Base-by-base conservation (phyloP, 2,888 invertebrate species). In the Portevinia maculata region DNA sequence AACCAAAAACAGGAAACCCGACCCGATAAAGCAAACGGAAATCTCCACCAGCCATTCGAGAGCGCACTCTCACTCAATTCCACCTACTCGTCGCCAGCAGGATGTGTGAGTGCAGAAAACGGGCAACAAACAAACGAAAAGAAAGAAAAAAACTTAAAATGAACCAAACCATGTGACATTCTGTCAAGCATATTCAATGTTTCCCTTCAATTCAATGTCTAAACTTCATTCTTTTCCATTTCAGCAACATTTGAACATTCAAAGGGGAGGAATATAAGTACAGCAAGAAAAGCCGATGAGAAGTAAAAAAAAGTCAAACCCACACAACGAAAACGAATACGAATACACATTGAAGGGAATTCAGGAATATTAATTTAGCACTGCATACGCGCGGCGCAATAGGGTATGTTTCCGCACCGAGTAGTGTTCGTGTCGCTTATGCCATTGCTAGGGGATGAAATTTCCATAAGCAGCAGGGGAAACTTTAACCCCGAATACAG, bases 371-470 rank as follows among this genome's bases (percentile, higher is more conserved):
- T 37, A 13, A 37, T n/a, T 9, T 34, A 2, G 7, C 13, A 39
- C 13, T 3, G 6, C 8, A n/a, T n/a, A n/a, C n/a, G n/a, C n/a
- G n/a, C 39, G 13, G 13, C 8, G 13, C 5, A 7, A 46, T 21
- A 46, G 19, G 21, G 19, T 60, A 32, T 13, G 13, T 13, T 15
- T 13, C 13, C n/a, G 13, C 37, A 37, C 13, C n/a, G 11, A n/a
- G 8, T 7, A n/a, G 8, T 19, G 7, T 11, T 11, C 3, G 28
- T 19, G 9, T 37, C 13, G 13, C n/a, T 13, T 48, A n/a, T 17
- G 15, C 41, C 1, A 3, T 21, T 15, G 13, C 30, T 17, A 62
- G 53, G 71, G 71, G 71, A 44, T 71, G 60, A 70, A 70, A 53
- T 71, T 34, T 19, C 13, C 41, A 34, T 13, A 24, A 24, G 24